These are phyloP conservation scores for Lutjanus campechanus DNA, from an alignment of 2,797 vertebrate species.

Conservation along the genomic window DNA sequence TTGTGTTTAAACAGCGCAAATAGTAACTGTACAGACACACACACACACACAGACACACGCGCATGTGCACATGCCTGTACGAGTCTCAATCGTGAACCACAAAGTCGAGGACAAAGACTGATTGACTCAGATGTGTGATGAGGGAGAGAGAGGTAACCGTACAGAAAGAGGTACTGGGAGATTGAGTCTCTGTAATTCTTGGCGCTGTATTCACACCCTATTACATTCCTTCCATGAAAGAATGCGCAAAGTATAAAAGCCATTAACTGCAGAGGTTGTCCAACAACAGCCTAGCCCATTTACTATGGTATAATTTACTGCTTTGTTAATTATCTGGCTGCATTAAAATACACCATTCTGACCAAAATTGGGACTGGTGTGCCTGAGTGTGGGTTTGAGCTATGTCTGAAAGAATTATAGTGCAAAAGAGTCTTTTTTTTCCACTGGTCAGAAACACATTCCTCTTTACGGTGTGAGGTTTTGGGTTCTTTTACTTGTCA, in stretches of 20 bases:
- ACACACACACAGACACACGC: constrained; percentile 8
- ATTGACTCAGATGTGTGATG: constrained; percentile 37
- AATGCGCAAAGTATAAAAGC: constrained; percentile 69
- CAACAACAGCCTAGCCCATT: constrained; percentile 68
- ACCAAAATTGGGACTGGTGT: constrained; percentile 65
- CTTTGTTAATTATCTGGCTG: constrained; percentile 67
- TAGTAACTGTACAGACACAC: constrained; percentile 44
- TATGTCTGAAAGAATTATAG: constrained; percentile 48
- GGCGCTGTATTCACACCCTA: constrained; percentile 50
- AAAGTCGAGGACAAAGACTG: constrained; percentile 24
- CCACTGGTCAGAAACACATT: constrained; percentile 57
- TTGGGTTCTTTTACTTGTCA: constrained; percentile 27
- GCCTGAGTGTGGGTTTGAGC: constrained; percentile 35
- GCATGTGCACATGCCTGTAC: neutral
- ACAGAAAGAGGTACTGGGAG: constrained; percentile 21
- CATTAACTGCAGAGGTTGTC: constrained; percentile 65
- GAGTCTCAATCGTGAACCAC: constrained; percentile 20
- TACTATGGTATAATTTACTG: constrained; percentile 65
- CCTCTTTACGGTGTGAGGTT: constrained; percentile 57
- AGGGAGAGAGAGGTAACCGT: constrained; percentile 19
- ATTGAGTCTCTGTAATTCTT: constrained; percentile 60
- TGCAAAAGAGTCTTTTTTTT: constrained; percentile 33
- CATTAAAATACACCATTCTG: constrained; percentile 61
- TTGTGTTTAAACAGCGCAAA: constrained; percentile 70
- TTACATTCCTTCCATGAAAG: constrained; percentile 76